Percentiles rank a stretch among this genome's conserved stretches.
These are phyloP conservation scores for Tortricodes alternella DNA, from an alignment of 2,888 invertebrate genomes.

Conservation along the genomic window DNA sequence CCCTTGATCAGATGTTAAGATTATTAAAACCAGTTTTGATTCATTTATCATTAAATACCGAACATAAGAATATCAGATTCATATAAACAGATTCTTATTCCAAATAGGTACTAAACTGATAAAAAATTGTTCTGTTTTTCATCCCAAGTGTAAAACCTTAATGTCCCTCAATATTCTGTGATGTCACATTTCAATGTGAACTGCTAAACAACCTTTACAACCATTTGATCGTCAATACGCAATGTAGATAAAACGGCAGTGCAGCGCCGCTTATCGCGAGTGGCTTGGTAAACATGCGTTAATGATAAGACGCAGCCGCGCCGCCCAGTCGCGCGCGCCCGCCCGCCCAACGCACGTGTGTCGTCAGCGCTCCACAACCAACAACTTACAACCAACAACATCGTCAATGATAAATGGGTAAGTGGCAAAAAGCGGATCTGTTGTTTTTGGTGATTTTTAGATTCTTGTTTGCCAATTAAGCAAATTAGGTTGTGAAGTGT, in stretches of 20 bases:
- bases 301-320: conserved; percentile 62
- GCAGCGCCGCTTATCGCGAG: conserved; percentile 1
- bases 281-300: conserved; percentile 68
- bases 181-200: too few species aligned
- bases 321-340: conserved; percentile 70
- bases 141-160: too few species aligned
- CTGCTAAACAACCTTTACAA: conserved; percentile 1
- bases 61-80: too few species aligned
- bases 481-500: conserved; percentile 9
- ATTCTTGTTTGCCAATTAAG: neutral
- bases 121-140: too few species aligned
- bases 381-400: conserved; percentile 29
- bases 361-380: conserved; percentile 17
- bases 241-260: conserved; percentile 22
- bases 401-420: conserved; percentile 44
- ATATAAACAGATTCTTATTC: too few species aligned
- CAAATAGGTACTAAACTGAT: too few species aligned
- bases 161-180: too few species aligned
- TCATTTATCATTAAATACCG: too few species aligned
- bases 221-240: conserved; percentile 15
- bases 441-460: neutral
- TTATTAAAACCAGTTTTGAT: too few species aligned
- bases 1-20: too few species aligned
- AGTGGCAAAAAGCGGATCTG: conserved; percentile 31
- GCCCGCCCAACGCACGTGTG: conserved; percentile 71